Evolutionary conservation across 2,113 vertebrate species (phyloP).

Genomic region (Bubalus kerabau): DNA sequence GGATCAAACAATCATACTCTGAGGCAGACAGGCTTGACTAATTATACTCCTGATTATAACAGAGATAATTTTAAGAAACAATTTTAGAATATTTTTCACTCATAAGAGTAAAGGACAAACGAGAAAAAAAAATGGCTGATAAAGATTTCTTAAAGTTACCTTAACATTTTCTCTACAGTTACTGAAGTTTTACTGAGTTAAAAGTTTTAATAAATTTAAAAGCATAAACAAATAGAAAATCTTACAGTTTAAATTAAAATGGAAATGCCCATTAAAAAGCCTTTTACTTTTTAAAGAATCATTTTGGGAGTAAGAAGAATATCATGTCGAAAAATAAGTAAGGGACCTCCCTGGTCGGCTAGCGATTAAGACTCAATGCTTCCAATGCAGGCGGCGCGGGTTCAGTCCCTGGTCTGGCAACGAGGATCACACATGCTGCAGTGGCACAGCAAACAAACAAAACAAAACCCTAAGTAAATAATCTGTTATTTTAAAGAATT

Average conservation of each 20-base stretch:
- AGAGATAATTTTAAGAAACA: not conserved
- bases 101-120: not conserved
- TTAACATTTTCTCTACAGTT: not conserved
- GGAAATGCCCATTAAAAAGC: not conserved
- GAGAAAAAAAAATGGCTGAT: not conserved
- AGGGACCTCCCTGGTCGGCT: not conserved
- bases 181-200: conserved; percentile 8
- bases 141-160: not conserved
- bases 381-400: not conserved
- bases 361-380: not conserved
- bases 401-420: not conserved
- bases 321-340: not conserved
- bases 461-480: not conserved
- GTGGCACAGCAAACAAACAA: not conserved
- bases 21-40: not conserved
- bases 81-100: not conserved
- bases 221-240: not conserved
- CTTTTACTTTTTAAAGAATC: not conserved
- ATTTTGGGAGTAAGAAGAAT: not conserved
- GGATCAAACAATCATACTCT: not conserved
- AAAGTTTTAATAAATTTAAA: conserved; percentile 1
- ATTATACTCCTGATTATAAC: not conserved
- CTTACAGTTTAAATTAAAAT: not conserved
- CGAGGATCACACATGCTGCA: not conserved
- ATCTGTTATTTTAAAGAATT: not conserved